Evolutionary conservation across 2,888 invertebrate species (phyloP), one percentile per base, ranked within the genome.

Genomic region (Acrobasis repandana): DNA sequence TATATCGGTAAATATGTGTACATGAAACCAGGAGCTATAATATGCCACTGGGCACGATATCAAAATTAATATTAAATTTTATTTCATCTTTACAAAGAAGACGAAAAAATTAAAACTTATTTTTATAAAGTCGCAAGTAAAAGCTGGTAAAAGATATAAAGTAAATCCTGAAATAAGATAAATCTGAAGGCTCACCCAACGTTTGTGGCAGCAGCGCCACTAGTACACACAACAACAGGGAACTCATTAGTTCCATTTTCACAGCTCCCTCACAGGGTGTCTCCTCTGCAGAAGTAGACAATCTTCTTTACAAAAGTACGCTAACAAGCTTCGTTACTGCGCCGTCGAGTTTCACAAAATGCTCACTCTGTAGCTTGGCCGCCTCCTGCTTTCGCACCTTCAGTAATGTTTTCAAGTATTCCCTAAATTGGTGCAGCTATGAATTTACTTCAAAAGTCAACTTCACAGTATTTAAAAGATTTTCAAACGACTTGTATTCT

Each of bases 281-380:
- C 86, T 80, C 74, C 76, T 67, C 73, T 77, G 75, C 75, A 74
- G 72, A 33, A 52, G 60, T 75, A 79, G 85, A 85, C 88, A 86
- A 85, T 85, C 82, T 83, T 77, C 87, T 85, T 67, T 82, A 84
- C 80, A 85, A 82, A 85, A 84, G 82, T 80, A 79, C 79, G 74
- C 85, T 90, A 90, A 90, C 89, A 87, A 89, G 90, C 86, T 89
- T 88, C 89, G 90, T 89, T 89, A 87, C 74, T 69, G 76, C 70
- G 75, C 73, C 63, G 63, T 61, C 70, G 75, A 85, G 79, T 83
- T 84, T 83, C 80, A 83, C 81, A 78, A 82, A 85, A 83, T 73
- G 79, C 72, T 62, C 67, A 68, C 72, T 69, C 69, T 76, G 71
- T 74, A 72, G 72, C 80, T 76, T 72, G 67, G 73, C 61, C 72